Conservation (phyloP, 2,113 vertebrate genomes). For the Crypturellus undulatus region DNA sequence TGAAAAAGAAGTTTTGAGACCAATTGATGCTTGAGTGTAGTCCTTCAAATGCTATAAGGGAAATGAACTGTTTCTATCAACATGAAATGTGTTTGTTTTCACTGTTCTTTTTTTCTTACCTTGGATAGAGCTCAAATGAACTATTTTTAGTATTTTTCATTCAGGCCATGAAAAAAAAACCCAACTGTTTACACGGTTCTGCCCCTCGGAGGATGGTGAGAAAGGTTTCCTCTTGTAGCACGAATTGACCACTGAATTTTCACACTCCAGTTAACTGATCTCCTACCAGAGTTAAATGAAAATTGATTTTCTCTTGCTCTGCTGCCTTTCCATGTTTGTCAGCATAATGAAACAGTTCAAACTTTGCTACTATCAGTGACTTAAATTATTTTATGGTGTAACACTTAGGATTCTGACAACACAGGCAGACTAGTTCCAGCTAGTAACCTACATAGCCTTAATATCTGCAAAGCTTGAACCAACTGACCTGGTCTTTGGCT, state of each 20-base stretch:
- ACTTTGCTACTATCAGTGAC: not conserved
- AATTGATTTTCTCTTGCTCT: not conserved
- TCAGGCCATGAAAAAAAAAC: not conserved
- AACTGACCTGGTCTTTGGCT: not conserved
- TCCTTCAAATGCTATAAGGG: not conserved
- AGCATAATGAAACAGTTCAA: not conserved
- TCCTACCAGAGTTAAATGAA: conserved; percentile 18
- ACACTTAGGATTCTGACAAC: not conserved
- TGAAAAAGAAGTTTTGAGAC: not conserved
- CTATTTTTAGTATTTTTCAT: not conserved
- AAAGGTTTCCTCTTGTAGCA: not conserved
- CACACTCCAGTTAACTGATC: conserved; percentile 1
- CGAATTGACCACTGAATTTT: not conserved
- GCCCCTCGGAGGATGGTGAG: not conserved
- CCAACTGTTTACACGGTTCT: not conserved
- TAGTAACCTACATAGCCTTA: not conserved
- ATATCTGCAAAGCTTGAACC: not conserved
- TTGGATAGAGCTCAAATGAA: not conserved
- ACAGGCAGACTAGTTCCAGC: not conserved
- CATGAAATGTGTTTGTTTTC: not conserved
- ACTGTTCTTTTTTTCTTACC: not conserved
- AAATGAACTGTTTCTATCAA: not conserved
- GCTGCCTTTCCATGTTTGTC: not conserved
- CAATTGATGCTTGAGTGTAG: not conserved
- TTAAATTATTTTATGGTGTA: not conserved